Base-by-base conservation (phyloP, 2,888 invertebrate species). In the Megalurothrips usitatus region DNA sequence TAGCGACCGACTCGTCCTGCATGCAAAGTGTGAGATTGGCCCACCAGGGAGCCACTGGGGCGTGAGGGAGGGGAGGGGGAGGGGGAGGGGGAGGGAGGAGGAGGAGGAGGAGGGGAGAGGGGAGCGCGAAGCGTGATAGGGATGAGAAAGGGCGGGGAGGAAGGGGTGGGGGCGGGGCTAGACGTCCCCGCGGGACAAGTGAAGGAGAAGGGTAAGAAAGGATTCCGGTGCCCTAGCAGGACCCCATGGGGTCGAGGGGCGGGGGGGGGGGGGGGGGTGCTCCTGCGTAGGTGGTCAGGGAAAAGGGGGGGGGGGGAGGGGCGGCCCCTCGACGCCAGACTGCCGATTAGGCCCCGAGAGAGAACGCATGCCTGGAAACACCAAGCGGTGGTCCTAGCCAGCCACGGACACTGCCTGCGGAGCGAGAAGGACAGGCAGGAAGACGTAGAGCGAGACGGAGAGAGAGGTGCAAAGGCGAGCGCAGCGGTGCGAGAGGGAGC, bases 211-310 rank as follows among this genome's bases (percentile, higher is more conserved):
- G 68, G 68, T 19, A 58, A 58, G 58, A 19, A 58, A 58, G 19
- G 58, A 58, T 58, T 58, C 58, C 19, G 58, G 58, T 14, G 58
- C 58, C 58, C 58, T 58, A 12, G 14, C 58, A 58, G 58, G 58
- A 17, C 58, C 58, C 58, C 58, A 19, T 58, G 68, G 68, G 68
- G 63, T 11, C 9, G 63, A 63, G 19, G 9, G 14, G 11, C 63
- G 9, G 23, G 68, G 68, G 68, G 68, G 19, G 19, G 58, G 68
- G 80, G 17, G 79, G 14, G 68, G 3, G 43, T 12, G 52, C 81
- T 82, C 83, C 82, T 82, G 83, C 84, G 83, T 58, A 43, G 68
- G 82, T 43, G 83, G 83, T 82, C 83, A 81, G 82, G 83, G 84
- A 84, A 52, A 10, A 10, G 52, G 10, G 52, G 10, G 52, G 14